These are phyloP conservation scores for Protaetia brevitarsis DNA, from an alignment of 1,140 invertebrate species.

Conservation along the genomic window DNA sequence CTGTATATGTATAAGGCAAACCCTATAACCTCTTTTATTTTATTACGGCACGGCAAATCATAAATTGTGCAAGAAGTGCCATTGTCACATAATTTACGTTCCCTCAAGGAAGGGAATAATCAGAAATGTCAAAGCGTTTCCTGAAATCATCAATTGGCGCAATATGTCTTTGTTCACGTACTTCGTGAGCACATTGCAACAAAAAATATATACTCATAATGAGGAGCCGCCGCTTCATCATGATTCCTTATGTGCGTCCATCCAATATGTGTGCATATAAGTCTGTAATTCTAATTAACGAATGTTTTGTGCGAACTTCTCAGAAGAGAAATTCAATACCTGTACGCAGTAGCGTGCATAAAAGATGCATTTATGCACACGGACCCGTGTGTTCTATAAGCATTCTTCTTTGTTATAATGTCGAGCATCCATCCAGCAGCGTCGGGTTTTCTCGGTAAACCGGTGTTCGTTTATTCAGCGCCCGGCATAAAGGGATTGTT, in stretches of 20 bases:
- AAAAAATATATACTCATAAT: too few species aligned
- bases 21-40: too few species aligned
- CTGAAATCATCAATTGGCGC: neutral
- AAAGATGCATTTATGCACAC: neutral
- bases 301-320: neutral
- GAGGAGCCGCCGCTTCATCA: too few species aligned
- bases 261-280: neutral
- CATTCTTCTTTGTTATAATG: neutral
- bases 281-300: neutral
- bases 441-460: neutral
- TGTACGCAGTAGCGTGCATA: neutral
- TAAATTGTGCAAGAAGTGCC: too few species aligned
- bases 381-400: neutral
- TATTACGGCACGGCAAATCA: too few species aligned
- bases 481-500: neutral
- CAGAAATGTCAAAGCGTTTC: neutral
- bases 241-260: neutral
- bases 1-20: too few species aligned
- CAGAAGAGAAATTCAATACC: slow-evolving; percentile 12
- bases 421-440: neutral
- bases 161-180: neutral
- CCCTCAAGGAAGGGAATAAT: neutral
- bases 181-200: neutral
- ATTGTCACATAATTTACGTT: neutral
- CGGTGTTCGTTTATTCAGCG: too few species aligned